Evolutionary conservation across 2,113 vertebrate genomes (phyloP).

Genomic region (Zosterops hypoxanthus): DNA sequence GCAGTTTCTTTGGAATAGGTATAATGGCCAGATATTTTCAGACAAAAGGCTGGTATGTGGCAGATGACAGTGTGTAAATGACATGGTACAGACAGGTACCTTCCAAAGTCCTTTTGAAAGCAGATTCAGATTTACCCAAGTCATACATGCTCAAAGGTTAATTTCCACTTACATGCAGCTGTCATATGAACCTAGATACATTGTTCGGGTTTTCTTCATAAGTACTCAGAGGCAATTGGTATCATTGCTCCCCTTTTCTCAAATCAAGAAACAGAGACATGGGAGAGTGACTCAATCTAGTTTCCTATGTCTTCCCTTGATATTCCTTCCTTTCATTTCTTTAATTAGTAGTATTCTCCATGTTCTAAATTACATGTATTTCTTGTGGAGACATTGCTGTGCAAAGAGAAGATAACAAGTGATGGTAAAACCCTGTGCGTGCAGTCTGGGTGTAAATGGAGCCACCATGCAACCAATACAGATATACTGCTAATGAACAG

Average conservation of each 20-base stretch:
- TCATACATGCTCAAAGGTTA: not conserved
- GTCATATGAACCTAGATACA: not conserved
- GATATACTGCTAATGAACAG: not conserved
- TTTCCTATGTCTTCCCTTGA: not conserved
- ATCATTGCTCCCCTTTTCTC: not conserved
- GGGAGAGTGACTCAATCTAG: not conserved
- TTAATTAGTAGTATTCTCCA: not conserved
- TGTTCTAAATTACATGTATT: not conserved
- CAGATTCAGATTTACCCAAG: not conserved
- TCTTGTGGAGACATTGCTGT: not conserved
- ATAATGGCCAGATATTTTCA: not conserved
- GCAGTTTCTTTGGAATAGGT: not conserved
- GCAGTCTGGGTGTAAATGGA: not conserved
- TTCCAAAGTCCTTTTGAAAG: not conserved
- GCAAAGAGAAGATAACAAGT: not conserved
- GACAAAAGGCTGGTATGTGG: not conserved
- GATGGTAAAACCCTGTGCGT: not conserved
- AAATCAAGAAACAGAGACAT: not conserved
- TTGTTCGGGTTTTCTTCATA: accelerated
- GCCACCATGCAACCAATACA: too few relatives aligned
- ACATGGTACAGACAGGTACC: not conserved
- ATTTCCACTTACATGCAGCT: not conserved
- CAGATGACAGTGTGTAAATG: not conserved
- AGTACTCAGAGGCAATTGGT: not conserved
- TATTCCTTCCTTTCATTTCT: not conserved